Evolutionary conservation across 2,888 invertebrate genomes (phyloP), one percentile per base, ranked within the genome.

Genomic region (Eudasyphora cyanicolor): DNA sequence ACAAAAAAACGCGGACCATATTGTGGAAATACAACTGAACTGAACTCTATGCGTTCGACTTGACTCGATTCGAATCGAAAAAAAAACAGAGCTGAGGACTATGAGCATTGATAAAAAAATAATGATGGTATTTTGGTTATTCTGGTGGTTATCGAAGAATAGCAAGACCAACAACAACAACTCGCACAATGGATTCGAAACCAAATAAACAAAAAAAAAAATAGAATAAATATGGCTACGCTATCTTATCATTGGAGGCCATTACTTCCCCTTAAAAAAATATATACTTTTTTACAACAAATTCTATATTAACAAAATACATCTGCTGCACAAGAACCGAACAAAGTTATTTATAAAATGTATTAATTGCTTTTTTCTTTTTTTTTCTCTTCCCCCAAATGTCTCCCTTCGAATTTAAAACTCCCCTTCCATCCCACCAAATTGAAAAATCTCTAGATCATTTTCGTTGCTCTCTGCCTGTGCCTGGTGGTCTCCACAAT

Each of bases 401-500:
- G n/a, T n/a, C n/a, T n/a, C 64, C 32, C 29, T 51, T 62, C 7
- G 2, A 38, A 21, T 64, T 8, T 38, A 49, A 64, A 67, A 21
- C 67, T 24, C 62, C 38, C n/a, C 32, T 49, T 38, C 10, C 54
- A 10, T 24, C 45, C n/a, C 32, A 6, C n/a, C n/a, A n/a, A n/a
- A 12, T 45, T 14, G 14, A n/a, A n/a, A n/a, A n/a, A 14, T 17
- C 78, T 78, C 0, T 67, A 84, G 84, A 76, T 81, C 38, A 76
- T 81, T 27, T 54, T 84, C 21, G 7, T 79, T 76, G 67, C 78
- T n/a, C 17, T 84, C 8, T 81, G 71, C 27, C 24, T 84, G 29
- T 84, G 84, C 71, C 67, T 84, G 38, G 29, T 81, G 78, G 84
- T 27, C 17, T 35, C 71, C n/a, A 57, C 45, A 62, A 69, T 73